Percentiles rank a stretch among this genome's conserved stretches.
Evolutionary conservation across 2,113 vertebrate genomes (phyloP).

Genomic region (Psettodes erumei): DNA sequence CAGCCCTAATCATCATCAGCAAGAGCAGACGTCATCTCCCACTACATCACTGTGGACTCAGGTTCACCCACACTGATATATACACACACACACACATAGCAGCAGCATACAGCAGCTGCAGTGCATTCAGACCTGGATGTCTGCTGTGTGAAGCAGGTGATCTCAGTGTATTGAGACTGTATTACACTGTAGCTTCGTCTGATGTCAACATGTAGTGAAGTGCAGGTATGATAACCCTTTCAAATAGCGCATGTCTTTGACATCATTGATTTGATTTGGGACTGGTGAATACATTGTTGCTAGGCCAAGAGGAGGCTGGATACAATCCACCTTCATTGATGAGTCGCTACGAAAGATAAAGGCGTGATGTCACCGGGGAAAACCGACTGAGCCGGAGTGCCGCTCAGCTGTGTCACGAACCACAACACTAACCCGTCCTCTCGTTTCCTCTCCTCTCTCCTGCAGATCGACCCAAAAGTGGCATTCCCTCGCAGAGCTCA

Average conservation of each 20-base stretch:
- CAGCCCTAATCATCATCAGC: neutral
- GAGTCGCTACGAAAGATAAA: conserved; percentile 8
- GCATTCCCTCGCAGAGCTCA: conserved; percentile 98
- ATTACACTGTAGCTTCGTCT: too few relatives aligned
- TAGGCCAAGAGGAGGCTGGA: neutral
- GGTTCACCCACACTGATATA: neutral
- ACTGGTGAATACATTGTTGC: neutral
- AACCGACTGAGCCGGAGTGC: neutral
- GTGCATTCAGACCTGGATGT: conserved; percentile 1
- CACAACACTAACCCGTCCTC: conserved; percentile 50
- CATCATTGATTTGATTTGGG: neutral
- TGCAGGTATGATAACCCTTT: neutral
- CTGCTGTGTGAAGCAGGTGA: neutral
- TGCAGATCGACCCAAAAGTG: conserved; percentile 98
- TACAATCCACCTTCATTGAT: neutral
- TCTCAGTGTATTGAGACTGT: too few relatives aligned
- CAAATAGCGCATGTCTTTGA: conserved; percentile 1
- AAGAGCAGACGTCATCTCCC: neutral
- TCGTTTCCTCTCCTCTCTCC: conserved; percentile 69
- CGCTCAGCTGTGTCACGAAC: neutral
- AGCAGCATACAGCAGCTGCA: neutral
- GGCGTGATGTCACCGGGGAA: conserved; percentile 12
- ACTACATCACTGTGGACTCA: neutral
- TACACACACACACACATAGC: neutral
- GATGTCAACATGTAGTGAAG: neutral